Conservation (phyloP, 2,797 vertebrate genomes). For the Salmo trutta region DNA sequence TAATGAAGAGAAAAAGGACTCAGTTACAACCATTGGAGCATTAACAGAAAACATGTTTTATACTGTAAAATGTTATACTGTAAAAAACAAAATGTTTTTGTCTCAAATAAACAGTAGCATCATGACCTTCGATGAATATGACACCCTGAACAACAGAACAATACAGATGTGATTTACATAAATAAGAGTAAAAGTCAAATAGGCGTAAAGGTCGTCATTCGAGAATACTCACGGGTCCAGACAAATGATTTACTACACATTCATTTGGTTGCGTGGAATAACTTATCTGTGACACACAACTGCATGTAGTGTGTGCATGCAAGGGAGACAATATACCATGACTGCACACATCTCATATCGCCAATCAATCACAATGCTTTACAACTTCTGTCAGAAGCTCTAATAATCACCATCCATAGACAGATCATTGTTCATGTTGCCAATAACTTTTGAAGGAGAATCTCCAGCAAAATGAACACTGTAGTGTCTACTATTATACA, state of each 20-base stretch:
- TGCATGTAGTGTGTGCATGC: constrained; percentile 54
- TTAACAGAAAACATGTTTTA: neutral
- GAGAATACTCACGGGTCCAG: constrained; percentile 61
- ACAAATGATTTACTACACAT: constrained; percentile 71
- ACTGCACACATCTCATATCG: constrained; percentile 73
- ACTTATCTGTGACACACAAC: constrained; percentile 71
- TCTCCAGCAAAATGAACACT: constrained; percentile 52
- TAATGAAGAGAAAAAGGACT: constrained; percentile 12
- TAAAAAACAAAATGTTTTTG: constrained; percentile 27
- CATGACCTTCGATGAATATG: constrained; percentile 65
- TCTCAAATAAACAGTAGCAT: constrained; percentile 38
- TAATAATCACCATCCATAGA: constrained; percentile 75
- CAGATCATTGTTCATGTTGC: constrained; percentile 68
- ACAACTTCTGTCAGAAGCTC: constrained; percentile 72
- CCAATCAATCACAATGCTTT: constrained; percentile 79
- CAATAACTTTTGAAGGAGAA: constrained; percentile 81
- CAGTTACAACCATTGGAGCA: constrained; percentile 3
- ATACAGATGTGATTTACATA: constrained; percentile 76
- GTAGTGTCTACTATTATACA: constrained; percentile 20
- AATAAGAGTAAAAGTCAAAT: constrained; percentile 77
- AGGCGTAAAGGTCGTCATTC: constrained; percentile 79
- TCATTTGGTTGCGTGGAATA: constrained; percentile 73
- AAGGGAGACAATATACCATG: constrained; percentile 67
- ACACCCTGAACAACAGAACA: constrained; percentile 66
- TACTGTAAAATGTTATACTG: neutral